A percentile compares a stretch with the other conserved stretches of the same genome.
Evolutionary conservation across 1,140 invertebrate genomes (phyloP).

Genomic region (Drosophila leontia): DNA sequence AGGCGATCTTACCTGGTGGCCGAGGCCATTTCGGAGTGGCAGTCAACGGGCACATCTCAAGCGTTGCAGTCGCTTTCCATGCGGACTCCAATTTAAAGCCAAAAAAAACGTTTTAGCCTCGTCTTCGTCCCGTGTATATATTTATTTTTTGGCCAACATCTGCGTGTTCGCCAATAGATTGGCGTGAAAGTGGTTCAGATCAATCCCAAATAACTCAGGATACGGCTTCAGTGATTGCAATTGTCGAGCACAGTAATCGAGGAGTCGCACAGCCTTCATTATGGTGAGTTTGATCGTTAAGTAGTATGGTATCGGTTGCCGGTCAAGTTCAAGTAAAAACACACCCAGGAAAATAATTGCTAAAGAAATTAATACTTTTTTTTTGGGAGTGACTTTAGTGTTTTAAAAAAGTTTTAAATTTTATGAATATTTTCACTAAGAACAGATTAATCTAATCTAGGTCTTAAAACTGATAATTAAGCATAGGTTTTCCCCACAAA

Average conservation of each 20-base stretch:
- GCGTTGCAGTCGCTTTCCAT: conserved; percentile 68
- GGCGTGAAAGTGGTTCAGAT: conserved; percentile 73
- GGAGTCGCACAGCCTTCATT: conserved; percentile 20
- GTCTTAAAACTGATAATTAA: too few relatives aligned
- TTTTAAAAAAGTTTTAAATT: not conserved
- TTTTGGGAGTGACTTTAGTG: not conserved
- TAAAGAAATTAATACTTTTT: too few relatives aligned
- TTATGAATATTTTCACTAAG: not conserved
- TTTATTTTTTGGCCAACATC: conserved; percentile 55
- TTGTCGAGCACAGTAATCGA: conserved; percentile 12
- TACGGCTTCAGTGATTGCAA: conserved; percentile 21
- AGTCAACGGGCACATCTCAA: conserved; percentile 77
- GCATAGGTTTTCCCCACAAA: too few relatives aligned
- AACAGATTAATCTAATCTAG: too few relatives aligned
- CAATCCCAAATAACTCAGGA: conserved; percentile 65
- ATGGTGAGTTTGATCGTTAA: conserved; percentile 18
- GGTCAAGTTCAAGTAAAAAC: conserved; percentile 7
- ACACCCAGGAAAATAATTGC: not conserved
- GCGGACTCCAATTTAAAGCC: conserved; percentile 23
- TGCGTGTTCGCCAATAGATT: conserved; percentile 59
- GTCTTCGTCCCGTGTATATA: conserved; percentile 27
- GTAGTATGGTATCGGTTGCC: not conserved
- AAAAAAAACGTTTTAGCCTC: conserved; percentile 24
- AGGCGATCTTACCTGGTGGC: conserved; percentile 69
- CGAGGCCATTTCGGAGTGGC: conserved; percentile 55